Evolutionary conservation across 2,113 vertebrate species (phyloP), one percentile per base, ranked within the genome.

Genomic region (Ameiurus melas): DNA sequence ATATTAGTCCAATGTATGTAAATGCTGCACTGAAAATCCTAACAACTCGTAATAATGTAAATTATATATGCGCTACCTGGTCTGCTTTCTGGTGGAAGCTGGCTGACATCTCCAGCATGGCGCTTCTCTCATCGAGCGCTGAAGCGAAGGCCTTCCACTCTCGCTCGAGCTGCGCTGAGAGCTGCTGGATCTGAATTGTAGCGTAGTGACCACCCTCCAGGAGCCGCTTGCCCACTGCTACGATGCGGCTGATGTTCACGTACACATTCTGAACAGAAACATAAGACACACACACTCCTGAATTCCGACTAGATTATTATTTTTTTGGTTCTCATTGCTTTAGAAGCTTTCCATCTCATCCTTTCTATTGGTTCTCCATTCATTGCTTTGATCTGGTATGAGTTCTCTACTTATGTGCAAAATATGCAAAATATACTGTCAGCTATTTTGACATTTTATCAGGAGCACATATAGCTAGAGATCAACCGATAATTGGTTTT

Each of bases 111-210:
- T 99, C 98, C 91, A 99, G 92, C 89, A 99, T 93, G 0, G 97
- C 97, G 94, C 98, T 99, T 68, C 98, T 97, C 88, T 99, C 98
- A 3, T 99, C 98, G 94, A 99, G 92, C 33, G 98, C 98, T 1
- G 98, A 97, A 12, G 98, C 98, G 13, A 99, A 99, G 0, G 97
- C 97, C 92, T 99, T 99, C 98, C 98, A 99, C 91, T 99, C 98
- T 92, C 98, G 97, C 89, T 99, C 98, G 93, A 99, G 82, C 94
- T 99, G 98, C 57, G 94, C 96, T 0, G 98, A 97, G 51, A 99
- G 97, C 96, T 99, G 98, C 91, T 98, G 97, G 90, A 99, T 99
- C 93, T 99, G 98, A 94, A 98, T 97, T 0, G 98, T 98, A 81
- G 98, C 98, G 1, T 99, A 99, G 93, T 99, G 98, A 88, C 98